Percentiles rank a stretch among this genome's conserved stretches.
These are phyloP conservation scores for Chlamydotis undulata DNA, from an alignment of 2,113 vertebrate species.

Conservation along the genomic window DNA sequence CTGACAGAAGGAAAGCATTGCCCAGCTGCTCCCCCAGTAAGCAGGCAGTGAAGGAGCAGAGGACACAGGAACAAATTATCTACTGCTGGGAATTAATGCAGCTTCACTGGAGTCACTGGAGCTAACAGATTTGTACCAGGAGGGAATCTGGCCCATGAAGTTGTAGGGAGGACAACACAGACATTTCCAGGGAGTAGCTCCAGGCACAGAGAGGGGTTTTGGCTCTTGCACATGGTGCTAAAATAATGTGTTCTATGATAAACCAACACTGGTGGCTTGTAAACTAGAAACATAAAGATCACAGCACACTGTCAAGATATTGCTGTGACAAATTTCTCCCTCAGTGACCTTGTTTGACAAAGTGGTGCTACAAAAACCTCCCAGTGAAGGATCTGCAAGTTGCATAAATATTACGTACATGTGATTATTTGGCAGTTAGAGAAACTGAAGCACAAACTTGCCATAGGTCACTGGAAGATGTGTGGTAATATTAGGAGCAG, in stretches of 20 bases:
- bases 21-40: not conserved
- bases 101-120: not conserved
- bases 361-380: not conserved
- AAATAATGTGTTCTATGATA: rapidly evolving
- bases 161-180: not conserved
- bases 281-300: not conserved
- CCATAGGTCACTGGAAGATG: not conserved
- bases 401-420: not conserved
- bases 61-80: not conserved
- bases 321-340: constrained; percentile 17
- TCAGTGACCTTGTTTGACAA: not conserved
- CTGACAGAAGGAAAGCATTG: not conserved
- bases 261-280: not conserved
- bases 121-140: not conserved
- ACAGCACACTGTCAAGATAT: not conserved
- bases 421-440: not conserved
- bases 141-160: not conserved
- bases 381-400: not conserved
- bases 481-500: not conserved
- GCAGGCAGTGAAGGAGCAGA: not conserved
- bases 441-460: not conserved
- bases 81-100: not conserved
- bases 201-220: not conserved
- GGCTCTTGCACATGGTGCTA: not conserved
- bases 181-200: not conserved